A percentile compares a stretch with the other conserved stretches of the same genome.
Conservation (phyloP, 2,113 vertebrate genomes). For the Anarhynchus alexandrinus region DNA sequence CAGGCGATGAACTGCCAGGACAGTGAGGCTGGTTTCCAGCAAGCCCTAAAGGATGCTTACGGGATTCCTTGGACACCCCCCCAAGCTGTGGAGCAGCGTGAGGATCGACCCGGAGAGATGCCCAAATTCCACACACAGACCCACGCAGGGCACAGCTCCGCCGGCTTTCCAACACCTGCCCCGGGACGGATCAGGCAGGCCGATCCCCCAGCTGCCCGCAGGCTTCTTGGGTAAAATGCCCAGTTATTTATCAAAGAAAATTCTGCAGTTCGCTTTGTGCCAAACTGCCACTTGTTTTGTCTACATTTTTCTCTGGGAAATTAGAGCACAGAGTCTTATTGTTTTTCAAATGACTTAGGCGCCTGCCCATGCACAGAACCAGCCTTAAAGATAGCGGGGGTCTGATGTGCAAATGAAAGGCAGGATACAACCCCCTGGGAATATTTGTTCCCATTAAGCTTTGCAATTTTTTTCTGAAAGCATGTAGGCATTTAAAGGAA, state of each 20-base stretch:
- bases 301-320: slow-evolving; percentile 14
- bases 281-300: slow-evolving; percentile 38
- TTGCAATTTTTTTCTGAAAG: neutral
- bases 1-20: neutral
- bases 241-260: neutral
- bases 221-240: neutral
- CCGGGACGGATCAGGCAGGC: neutral
- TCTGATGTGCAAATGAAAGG: slow-evolving; percentile 5
- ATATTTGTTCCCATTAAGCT: slow-evolving; percentile 24
- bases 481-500: neutral
- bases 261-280: neutral
- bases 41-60: neutral
- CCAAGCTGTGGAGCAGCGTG: fast-evolving
- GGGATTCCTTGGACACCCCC: neutral
- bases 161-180: neutral
- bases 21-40: neutral
- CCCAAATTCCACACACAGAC: neutral
- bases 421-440: slow-evolving; percentile 36
- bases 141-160: neutral
- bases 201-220: neutral
- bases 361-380: slow-evolving; percentile 9
- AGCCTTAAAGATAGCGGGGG: slow-evolving; percentile 9
- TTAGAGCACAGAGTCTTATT: slow-evolving; percentile 23
- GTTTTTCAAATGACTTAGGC: neutral
- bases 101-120: neutral